A percentile compares a stretch with the other conserved stretches of the same genome.
phyloP scores from a whole-genome alignment of 2,797 vertebrate genomes.

The Pterois miles region DNA sequence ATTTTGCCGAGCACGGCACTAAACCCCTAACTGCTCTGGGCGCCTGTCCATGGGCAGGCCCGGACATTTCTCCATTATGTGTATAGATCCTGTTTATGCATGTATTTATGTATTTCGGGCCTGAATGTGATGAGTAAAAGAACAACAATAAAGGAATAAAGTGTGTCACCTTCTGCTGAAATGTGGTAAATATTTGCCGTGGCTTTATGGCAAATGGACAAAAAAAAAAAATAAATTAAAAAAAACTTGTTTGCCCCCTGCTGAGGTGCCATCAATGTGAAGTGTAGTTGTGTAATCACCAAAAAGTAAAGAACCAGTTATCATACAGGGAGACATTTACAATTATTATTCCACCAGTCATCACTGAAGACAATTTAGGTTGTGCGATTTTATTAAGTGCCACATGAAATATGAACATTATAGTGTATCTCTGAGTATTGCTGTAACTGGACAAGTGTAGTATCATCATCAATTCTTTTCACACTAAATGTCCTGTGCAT shows the following conservation, averaged over 20 bases:
- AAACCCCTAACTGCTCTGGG: no score
- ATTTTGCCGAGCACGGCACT: no score
- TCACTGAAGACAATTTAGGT: conserved; percentile 49
- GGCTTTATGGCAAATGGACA: neutral
- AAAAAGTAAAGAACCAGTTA: neutral
- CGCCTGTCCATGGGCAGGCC: no score
- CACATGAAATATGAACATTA: conserved; percentile 73
- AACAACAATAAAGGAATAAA: no score
- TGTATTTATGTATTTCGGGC: no score
- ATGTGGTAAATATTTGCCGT: neutral
- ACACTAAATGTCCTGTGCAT: conserved; percentile 73
- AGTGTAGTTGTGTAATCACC: neutral
- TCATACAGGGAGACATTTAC: neutral
- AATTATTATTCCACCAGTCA: conserved; percentile 17
- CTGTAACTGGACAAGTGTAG: conserved; percentile 57
- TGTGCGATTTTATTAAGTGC: conserved; percentile 79
- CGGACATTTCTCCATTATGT: no score
- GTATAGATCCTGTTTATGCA: no score
- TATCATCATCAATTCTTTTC: conserved; percentile 44
- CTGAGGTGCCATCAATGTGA: neutral
- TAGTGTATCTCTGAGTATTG: conserved; percentile 65
- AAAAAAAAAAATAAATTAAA: no score
- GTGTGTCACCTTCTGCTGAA: no score
- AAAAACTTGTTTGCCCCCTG: neutral
- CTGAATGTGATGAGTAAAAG: no score